Evolutionary conservation across 53 echinoderm and acorn worm genomes (phyloP).

Genomic region (Hippasteria phrygiana): DNA sequence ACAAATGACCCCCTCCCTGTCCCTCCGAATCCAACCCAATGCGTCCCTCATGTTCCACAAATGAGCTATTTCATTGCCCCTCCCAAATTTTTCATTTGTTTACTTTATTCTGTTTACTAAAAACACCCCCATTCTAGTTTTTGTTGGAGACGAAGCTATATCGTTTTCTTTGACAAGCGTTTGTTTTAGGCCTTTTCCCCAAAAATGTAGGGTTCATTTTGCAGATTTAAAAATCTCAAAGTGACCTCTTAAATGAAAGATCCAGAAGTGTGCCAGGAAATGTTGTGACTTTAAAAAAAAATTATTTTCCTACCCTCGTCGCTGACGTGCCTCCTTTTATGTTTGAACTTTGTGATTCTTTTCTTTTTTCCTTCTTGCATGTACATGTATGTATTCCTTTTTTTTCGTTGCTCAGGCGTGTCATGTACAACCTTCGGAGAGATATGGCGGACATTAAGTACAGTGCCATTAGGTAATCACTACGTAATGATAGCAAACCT

Average conservation of each 20-base stretch:
- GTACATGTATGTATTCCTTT: constrained; percentile 56
- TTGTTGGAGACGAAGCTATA: neutral
- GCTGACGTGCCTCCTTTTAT: constrained; percentile 6
- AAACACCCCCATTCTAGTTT: neutral
- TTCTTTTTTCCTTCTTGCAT: constrained; percentile 53
- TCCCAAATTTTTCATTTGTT: neutral
- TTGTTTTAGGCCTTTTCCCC: neutral
- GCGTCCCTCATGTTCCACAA: neutral
- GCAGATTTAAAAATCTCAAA: no score
- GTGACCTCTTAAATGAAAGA: no score
- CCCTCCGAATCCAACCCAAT: neutral
- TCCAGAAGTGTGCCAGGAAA: neutral
- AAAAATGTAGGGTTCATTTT: neutral
- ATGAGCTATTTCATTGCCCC: neutral
- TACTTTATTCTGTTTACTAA: no score
- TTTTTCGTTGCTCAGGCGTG: constrained; percentile 58
- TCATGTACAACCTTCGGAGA: constrained; percentile 53
- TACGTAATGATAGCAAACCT: neutral
- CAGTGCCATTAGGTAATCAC: constrained; percentile 68
- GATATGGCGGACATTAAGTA: constrained; percentile 67
- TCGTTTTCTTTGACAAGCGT: neutral
- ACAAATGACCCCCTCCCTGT: constrained; percentile 3
- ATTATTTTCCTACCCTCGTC: neutral
- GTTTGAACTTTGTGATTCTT: constrained; percentile 23
- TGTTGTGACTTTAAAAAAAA: neutral